Percentiles rank a stretch among this genome's conserved stretches.
Evolutionary conservation across 2,888 invertebrate species (phyloP).

Genomic region (Xiphydria camelus): DNA sequence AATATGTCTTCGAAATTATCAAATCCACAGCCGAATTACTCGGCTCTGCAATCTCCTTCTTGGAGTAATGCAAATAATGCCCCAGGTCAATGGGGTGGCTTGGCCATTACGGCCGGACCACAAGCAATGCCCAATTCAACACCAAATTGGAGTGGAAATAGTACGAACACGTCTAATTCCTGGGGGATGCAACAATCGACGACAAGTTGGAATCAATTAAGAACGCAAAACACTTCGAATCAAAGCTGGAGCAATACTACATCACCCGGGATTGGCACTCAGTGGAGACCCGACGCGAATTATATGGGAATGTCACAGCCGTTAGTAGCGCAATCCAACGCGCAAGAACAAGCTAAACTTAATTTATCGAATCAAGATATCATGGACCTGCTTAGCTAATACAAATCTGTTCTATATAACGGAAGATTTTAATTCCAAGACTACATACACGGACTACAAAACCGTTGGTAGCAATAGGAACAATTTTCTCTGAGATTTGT

Average conservation of each 20-base stretch:
- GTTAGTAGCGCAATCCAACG: constrained; percentile 19
- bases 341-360: constrained; percentile 17
- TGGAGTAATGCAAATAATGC: constrained; percentile 23
- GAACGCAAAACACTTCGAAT: constrained; percentile 26
- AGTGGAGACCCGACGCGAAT: constrained; percentile 23
- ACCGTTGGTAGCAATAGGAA: too few relatives aligned
- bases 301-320: constrained; percentile 25
- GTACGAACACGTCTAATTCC: constrained; percentile 20
- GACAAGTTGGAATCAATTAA: constrained; percentile 34
- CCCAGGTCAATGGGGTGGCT: constrained; percentile 17
- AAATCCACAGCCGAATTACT: constrained; percentile 28
- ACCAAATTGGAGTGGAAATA: constrained; percentile 29
- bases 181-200: constrained; percentile 29
- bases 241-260: constrained; percentile 19
- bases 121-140: constrained; percentile 17
- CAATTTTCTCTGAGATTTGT: too few relatives aligned
- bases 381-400: constrained; percentile 47
- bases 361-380: constrained; percentile 45
- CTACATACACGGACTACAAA: too few relatives aligned
- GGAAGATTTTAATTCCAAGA: too few relatives aligned
- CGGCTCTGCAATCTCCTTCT: constrained; percentile 19
- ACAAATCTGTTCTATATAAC: too few relatives aligned
- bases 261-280: constrained; percentile 21
- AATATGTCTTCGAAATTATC: constrained; percentile 38
- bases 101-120: constrained; percentile 14